These are phyloP conservation scores for Varanus komodoensis DNA, from an alignment of 2,113 vertebrate species.

Conservation along the genomic window DNA sequence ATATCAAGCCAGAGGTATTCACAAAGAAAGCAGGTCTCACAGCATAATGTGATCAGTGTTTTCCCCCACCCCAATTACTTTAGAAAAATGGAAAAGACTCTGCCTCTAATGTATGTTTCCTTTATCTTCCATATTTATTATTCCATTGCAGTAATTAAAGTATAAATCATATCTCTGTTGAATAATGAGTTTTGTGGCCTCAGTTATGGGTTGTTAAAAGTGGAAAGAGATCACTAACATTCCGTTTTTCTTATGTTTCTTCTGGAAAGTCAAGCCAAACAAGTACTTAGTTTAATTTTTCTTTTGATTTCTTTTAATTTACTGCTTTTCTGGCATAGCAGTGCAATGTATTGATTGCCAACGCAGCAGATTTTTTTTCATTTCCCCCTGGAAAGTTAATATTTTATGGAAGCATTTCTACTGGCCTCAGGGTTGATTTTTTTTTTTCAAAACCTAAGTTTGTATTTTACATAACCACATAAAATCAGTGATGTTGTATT, in stretches of 20 bases:
- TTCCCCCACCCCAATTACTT: not conserved
- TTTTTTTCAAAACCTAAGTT: constrained; percentile 44
- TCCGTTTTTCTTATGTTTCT: not conserved
- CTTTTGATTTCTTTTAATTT: constrained; percentile 4
- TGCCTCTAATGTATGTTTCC: not conserved
- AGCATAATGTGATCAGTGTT: constrained; percentile 1
- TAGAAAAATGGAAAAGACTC: not conserved
- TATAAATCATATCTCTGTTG: constrained; percentile 12
- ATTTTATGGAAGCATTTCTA: constrained; percentile 39
- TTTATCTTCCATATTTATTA: constrained; percentile 25
- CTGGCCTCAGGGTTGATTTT: constrained; percentile 14
- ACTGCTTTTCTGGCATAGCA: constrained; percentile 12
- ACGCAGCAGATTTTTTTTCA: constrained; percentile 1
- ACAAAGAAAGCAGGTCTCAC: not conserved
- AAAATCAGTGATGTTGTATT: constrained; percentile 15
- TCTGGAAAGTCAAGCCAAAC: constrained; percentile 28
- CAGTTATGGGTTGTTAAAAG: constrained; percentile 1
- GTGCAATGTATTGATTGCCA: constrained; percentile 33
- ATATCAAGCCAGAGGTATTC: no score
- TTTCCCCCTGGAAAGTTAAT: constrained; percentile 16
- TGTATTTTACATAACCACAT: constrained; percentile 12
- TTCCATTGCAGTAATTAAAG: not conserved
- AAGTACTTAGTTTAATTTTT: constrained; percentile 37
- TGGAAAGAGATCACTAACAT: not conserved
- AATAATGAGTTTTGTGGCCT: constrained; percentile 11